Percentiles rank a stretch among this genome's conserved stretches.
Evolutionary conservation across 2,113 vertebrate species (phyloP).

Genomic region (Hippopotamus amphibius): DNA sequence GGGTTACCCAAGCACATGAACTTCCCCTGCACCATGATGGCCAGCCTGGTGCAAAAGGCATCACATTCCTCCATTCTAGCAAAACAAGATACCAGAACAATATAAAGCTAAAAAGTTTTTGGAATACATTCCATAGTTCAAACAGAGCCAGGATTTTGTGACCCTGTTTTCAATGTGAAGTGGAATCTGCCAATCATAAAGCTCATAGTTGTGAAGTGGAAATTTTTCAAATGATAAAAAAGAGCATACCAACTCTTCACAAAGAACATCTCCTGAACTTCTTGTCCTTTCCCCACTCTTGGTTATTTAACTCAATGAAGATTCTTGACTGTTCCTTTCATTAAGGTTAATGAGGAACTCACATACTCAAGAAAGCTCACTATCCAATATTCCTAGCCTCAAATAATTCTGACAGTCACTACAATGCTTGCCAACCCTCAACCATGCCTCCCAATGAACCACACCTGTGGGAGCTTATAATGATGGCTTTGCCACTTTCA

Average conservation of each 20-base stretch:
- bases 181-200: not conserved
- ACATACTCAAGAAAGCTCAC: not conserved
- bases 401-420: not conserved
- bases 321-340: not conserved
- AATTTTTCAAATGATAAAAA: not conserved
- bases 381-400: not conserved
- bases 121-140: not conserved
- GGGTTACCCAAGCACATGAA: conserved; percentile 97
- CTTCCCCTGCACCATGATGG: conserved; percentile 97
- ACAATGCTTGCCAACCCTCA: not conserved
- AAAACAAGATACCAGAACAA: not conserved
- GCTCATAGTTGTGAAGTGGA: not conserved
- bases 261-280: not conserved
- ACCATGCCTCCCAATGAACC: not conserved
- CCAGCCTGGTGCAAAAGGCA: conserved; percentile 94
- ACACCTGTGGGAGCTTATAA: conserved; percentile 97
- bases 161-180: not conserved
- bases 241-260: not conserved
- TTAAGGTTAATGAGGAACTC: not conserved
- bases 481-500: conserved; percentile 94
- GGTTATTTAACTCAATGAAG: not conserved
- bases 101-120: not conserved
- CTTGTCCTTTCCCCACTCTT: not conserved
- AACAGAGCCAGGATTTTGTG: not conserved
- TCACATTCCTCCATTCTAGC: conserved; percentile 97